phyloP scores from a whole-genome alignment of 2,113 vertebrate genomes.

The Nothocercus nigrocapillus region DNA sequence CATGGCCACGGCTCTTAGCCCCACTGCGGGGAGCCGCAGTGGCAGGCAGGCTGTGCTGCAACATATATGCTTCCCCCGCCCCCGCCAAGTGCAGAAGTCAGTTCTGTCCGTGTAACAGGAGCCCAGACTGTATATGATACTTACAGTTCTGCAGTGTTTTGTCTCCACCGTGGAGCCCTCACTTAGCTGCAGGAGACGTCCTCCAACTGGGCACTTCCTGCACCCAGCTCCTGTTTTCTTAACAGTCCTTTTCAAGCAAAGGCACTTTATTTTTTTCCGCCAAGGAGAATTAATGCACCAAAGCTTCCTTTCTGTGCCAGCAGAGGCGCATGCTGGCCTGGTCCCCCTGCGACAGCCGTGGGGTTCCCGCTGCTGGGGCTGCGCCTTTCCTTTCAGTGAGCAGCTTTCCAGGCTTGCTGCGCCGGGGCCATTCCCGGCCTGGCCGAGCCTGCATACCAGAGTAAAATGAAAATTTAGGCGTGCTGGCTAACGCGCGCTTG shows the following conservation, averaged over 20 bases:
- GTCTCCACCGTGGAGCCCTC: background rate
- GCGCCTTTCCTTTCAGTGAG: conserved; percentile 77
- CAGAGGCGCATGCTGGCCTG: background rate
- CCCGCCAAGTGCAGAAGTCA: too few species aligned
- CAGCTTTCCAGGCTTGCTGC: conserved; percentile 67
- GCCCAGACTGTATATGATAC: background rate
- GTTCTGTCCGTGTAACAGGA: background rate
- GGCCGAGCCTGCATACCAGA: conserved; percentile 64
- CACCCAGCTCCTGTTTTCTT: background rate
- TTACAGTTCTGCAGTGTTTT: background rate
- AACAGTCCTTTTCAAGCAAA: conserved; percentile 42
- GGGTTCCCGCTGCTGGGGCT: conserved; percentile 74
- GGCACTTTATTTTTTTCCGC: background rate
- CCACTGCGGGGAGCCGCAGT: background rate
- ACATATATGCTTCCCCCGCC: background rate
- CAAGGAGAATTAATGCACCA: background rate
- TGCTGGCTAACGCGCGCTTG: conserved; percentile 74
- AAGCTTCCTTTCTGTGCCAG: conserved; percentile 38
- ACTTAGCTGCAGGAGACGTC: background rate
- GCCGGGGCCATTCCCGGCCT: conserved; percentile 70
- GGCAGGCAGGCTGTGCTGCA: background rate
- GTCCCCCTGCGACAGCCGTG: conserved; percentile 51
- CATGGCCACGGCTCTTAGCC: background rate
- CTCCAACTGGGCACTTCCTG: background rate
- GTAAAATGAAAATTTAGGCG: conserved; percentile 71